Evolutionary conservation across 2,797 vertebrate species (phyloP), one percentile per base, ranked within the genome.

Genomic region (Melanogrammus aeglefinus): DNA sequence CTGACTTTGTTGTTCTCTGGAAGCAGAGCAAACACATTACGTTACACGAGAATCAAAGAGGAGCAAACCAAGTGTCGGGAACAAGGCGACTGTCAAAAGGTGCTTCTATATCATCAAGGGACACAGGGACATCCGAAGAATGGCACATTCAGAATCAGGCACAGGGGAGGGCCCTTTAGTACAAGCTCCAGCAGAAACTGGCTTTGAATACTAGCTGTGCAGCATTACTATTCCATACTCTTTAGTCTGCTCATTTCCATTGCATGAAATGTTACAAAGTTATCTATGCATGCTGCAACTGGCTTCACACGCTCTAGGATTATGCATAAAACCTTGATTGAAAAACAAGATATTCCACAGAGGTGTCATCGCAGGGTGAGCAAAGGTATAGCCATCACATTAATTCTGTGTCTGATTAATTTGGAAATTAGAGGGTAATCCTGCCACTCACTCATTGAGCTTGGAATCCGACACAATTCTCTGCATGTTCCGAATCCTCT

Each of bases 401-500:
- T 24, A 6, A 9, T 24, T 63, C 21, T 27, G 63, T 69, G 63
- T 69, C 63, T n/a, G 24, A 69, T 27, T 69, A 0, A 69, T 27
- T 69, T 27, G 24, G 57, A 16, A 13, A 51, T 21, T 16, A 51
- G 16, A 13, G 14, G 47, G 21, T 21, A 63, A 14, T 29, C 69
- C 27, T 8, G 13, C 4, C 7, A 94, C 96, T 95, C 89, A 99
- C 98, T 95, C 96, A 89, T 92, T 96, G 44, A 99, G 92, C 66
- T 82, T 91, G 8, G 96, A 94, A 41, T 97, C 95, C 89, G 95
- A 95, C 82, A 99, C 95, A 0, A 90, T 96, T 87, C 91, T 97
- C 93, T 98, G 96, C 98, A 97, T 99, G 80, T 88, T 90, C 75
- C 95, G 95, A 1, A 99, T 93, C 79, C 93, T 94, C 86, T 91